phyloP scores from a whole-genome alignment of 2,888 invertebrate species.

The Plusia festucae region DNA sequence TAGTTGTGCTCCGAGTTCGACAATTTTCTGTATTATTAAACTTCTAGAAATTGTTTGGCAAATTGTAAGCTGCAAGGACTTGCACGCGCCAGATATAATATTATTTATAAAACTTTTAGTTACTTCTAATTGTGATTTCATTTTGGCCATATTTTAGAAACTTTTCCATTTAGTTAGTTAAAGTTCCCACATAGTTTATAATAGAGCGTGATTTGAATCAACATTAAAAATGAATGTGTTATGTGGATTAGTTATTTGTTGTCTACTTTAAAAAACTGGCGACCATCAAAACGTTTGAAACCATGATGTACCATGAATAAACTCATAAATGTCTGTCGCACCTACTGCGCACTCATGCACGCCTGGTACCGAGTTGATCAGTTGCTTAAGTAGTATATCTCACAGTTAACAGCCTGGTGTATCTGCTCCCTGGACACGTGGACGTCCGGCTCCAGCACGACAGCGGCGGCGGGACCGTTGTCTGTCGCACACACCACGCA shows the following conservation, averaged over 20 bases:
- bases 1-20: conserved; percentile 18
- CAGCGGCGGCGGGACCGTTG: conserved; percentile 68
- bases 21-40: conserved; percentile 34
- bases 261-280: no score
- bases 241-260: no score
- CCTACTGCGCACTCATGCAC: no score
- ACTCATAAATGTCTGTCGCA: background rate
- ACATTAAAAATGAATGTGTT: no score
- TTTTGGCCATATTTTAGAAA: background rate
- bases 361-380: background rate
- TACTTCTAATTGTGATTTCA: background rate
- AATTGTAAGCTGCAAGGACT: conserved; percentile 6
- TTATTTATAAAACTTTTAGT: background rate
- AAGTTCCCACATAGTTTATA: no score
- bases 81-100: conserved; percentile 17
- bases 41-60: conserved; percentile 20
- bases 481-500: conserved; percentile 63
- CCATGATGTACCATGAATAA: no score
- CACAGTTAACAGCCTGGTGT: conserved; percentile 65
- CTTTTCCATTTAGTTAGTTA: no score
- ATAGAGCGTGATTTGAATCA: no score
- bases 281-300: no score
- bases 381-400: conserved; percentile 24
- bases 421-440: conserved; percentile 59
- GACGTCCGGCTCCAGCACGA: conserved; percentile 49